Evolutionary conservation across 2,113 vertebrate genomes (phyloP), one percentile per base, ranked within the genome.

Genomic region (Notiomystis cincta): DNA sequence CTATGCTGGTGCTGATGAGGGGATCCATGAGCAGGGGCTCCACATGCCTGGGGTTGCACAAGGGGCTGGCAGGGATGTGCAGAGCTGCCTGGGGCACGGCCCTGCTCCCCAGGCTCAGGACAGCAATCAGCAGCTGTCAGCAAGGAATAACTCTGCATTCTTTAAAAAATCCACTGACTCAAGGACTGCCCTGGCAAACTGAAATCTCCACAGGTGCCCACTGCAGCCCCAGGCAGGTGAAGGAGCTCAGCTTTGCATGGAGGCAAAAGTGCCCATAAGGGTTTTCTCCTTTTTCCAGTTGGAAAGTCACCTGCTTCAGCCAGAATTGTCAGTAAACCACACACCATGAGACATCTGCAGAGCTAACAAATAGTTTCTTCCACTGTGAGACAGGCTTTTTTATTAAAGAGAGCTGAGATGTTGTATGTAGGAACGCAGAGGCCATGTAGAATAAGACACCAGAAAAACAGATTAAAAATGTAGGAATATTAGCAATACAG

Each of bases 361-460:
- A 42, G 40, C 60, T 93, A 93, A 80, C 71, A 92, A 96, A 93
- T 47, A 75, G 70, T 23, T 88, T 58, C 42, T 80, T 93, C 67
- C 76, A 60, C 56, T 54, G 66, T 0, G 0, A 90, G 62, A 90
- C 30, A 62, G 54, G 28, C 7, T 66, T 73, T 90, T 81, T 81
- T 54, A 92, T 73, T 84, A 53, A 90, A 82, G 23, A 48, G 51
- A 54, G 27, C 31, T 31, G 50, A 28, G 38, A 78, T 35, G 12
- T 11, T 47, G 13, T 3, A 23, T 17, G 31, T 19, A 45, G 65
- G 48, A 82, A 62, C 1, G 13, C 66, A 65, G 75, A 66, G 33
- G 24, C 40, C 35, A 42, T 0, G 0, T 1, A 3, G 20, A 77
- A 17, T 10, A 33, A 69, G 1, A 38, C 21, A 66, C 8, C 14